phyloP scores from a whole-genome alignment of 2,797 vertebrate species.

The Acipenser ruthenus region DNA sequence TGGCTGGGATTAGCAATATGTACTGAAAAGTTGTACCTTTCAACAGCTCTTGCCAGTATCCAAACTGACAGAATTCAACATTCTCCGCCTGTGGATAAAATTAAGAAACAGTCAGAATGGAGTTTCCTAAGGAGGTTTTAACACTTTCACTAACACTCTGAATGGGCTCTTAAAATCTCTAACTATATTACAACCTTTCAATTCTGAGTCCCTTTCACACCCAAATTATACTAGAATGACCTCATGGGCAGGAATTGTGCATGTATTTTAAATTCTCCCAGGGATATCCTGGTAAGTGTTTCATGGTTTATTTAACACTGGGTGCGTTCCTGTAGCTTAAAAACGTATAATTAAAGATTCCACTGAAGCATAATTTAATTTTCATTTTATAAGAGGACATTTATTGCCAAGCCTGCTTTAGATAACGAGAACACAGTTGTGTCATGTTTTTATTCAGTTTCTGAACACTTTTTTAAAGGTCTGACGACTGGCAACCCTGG shows the following conservation, averaged over 20 bases:
- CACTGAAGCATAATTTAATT: too few species aligned
- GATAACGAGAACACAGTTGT: too few species aligned
- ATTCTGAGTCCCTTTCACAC: conserved; percentile 18
- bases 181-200: conserved; percentile 17
- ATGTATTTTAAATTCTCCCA: conserved; percentile 50
- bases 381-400: too few species aligned
- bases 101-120: conserved; percentile 12
- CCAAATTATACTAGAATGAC: conserved; percentile 41
- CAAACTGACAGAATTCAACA: conserved; percentile 41
- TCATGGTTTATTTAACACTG: too few species aligned
- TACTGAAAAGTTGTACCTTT: conserved; percentile 35
- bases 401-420: too few species aligned
- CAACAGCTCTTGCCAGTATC: conserved; percentile 22
- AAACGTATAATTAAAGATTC: too few species aligned
- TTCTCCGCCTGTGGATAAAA: conserved; percentile 25
- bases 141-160: conserved; percentile 32
- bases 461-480: too few species aligned
- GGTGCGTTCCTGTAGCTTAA: too few species aligned
- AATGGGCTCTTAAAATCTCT: conserved; percentile 30
- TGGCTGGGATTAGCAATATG: conserved; percentile 38
- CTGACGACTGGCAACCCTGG: too few species aligned
- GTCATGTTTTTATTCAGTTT: too few species aligned
- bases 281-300: conserved; percentile 27
- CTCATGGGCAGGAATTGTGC: conserved; percentile 39
- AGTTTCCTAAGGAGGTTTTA: conserved; percentile 41